Conservation (phyloP, 2,113 vertebrate species). For the Tyto alba region DNA sequence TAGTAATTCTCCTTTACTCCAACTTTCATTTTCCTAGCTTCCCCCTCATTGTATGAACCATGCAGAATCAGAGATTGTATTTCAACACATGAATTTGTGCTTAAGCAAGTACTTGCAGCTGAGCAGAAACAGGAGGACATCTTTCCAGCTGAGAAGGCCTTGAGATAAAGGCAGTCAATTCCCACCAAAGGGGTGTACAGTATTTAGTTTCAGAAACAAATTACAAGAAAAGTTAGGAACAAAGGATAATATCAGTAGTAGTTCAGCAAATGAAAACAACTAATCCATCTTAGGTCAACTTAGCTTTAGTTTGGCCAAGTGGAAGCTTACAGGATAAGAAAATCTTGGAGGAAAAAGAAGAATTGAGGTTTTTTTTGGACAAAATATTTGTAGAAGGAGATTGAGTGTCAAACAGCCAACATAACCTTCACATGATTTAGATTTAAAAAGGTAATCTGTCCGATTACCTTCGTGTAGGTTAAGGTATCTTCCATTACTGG, state of each 20-base stretch:
- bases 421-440: not conserved
- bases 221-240: not conserved
- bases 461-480: not conserved
- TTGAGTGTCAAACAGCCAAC: not conserved
- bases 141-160: not conserved
- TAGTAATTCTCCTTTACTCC: not conserved
- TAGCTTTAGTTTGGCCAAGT: not conserved
- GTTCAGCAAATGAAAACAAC: not conserved
- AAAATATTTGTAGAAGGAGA: not conserved
- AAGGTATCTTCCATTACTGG: not conserved
- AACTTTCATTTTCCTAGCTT: not conserved
- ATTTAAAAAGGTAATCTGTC: not conserved
- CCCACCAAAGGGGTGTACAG: not conserved
- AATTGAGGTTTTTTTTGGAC: rapidly evolving
- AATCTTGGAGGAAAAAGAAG: not conserved
- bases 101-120: not conserved
- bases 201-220: not conserved
- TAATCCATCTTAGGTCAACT: not conserved
- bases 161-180: not conserved
- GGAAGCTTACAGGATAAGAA: not conserved
- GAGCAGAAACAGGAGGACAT: not conserved
- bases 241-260: not conserved
- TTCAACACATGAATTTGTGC: not conserved
- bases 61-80: not conserved
- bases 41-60: not conserved